Percentiles rank a stretch among this genome's conserved stretches.
Evolutionary conservation across 2,888 invertebrate species (phyloP).

Genomic region (Caenorhabditis uteleia): DNA sequence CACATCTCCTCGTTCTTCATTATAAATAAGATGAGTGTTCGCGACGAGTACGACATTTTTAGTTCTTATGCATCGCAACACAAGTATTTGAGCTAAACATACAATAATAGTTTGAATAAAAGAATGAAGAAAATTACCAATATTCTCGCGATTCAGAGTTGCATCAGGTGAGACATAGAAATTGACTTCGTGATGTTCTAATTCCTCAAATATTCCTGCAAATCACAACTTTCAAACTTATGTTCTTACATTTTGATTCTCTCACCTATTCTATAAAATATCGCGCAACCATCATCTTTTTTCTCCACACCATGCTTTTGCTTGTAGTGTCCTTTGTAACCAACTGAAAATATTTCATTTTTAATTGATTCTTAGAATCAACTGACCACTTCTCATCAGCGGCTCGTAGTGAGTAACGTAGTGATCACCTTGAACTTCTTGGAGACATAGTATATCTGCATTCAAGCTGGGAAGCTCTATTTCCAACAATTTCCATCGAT

Average conservation of each 20-base stretch:
- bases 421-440: slow-evolving; percentile 58
- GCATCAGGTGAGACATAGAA: slow-evolving; percentile 72
- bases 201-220: slow-evolving; percentile 75
- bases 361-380: neutral
- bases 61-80: slow-evolving; percentile 38
- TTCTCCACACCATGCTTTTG: slow-evolving; percentile 72
- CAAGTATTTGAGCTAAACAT: slow-evolving; percentile 51
- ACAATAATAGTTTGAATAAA: neutral
- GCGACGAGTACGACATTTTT: slow-evolving; percentile 77
- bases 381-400: slow-evolving; percentile 31
- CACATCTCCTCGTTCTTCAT: slow-evolving; percentile 86
- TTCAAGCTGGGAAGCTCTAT: slow-evolving; percentile 44
- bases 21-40: slow-evolving; percentile 92
- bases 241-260: slow-evolving; percentile 68
- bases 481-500: slow-evolving; percentile 46
- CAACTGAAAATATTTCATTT: slow-evolving; percentile 20
- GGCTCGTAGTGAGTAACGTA: slow-evolving; percentile 23
- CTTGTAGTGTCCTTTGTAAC: slow-evolving; percentile 40
- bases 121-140: slow-evolving; percentile 35
- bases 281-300: slow-evolving; percentile 86
- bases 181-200: slow-evolving; percentile 79
- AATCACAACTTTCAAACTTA: neutral
- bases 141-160: slow-evolving; percentile 47
- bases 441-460: slow-evolving; percentile 65
- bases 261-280: slow-evolving; percentile 77